Evolutionary conservation across 2,113 vertebrate genomes (phyloP).

Genomic region (Pelvicachromis taeniatus): DNA sequence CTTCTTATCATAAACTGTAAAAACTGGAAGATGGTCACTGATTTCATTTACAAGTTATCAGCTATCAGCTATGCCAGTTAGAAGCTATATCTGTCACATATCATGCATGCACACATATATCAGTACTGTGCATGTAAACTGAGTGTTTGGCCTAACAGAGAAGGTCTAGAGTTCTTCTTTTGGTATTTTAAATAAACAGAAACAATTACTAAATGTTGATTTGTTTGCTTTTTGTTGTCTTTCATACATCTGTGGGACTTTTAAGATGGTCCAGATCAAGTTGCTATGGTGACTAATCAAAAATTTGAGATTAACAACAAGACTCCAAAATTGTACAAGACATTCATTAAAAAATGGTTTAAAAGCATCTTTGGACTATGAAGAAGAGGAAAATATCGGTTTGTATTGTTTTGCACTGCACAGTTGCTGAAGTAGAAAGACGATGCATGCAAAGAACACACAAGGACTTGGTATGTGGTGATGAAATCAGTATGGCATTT

Average conservation of each 20-base stretch:
- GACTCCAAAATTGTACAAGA: background rate
- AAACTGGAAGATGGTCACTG: background rate
- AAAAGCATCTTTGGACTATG: background rate
- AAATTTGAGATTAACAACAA: background rate
- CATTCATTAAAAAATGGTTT: background rate
- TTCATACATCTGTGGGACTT: background rate
- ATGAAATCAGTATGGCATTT: constrained; percentile 3
- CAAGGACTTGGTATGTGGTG: background rate
- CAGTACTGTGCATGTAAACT: background rate
- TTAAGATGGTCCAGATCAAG: background rate
- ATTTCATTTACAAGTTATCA: accelerated
- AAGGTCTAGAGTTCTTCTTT: background rate
- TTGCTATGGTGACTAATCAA: background rate
- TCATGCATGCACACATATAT: background rate
- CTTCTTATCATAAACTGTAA: accelerated
- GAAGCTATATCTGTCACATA: background rate
- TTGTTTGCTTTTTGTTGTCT: background rate
- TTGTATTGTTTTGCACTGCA: background rate
- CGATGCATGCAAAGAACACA: background rate
- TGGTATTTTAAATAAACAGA: background rate
- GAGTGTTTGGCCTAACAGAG: background rate
- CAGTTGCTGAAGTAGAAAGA: constrained; percentile 4
- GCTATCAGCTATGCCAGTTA: background rate
- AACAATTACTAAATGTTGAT: background rate
- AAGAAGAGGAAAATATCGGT: background rate